phyloP scores from a whole-genome alignment of 2,113 vertebrate species.

The Polyodon spathula region DNA sequence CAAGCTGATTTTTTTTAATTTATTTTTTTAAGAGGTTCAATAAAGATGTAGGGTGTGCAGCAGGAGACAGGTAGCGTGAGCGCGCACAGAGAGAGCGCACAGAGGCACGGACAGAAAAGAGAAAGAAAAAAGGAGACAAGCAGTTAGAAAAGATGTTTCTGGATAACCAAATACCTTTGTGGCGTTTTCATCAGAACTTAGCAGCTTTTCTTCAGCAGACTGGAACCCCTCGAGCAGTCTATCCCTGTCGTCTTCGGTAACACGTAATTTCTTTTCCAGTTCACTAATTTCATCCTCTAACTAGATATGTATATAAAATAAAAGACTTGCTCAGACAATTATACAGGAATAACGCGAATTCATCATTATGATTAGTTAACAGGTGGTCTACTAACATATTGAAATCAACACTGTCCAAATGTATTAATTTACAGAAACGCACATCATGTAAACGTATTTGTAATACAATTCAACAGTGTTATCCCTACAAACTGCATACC shows the following conservation, averaged over 20 bases:
- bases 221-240: constrained; percentile 92
- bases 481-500: too few species aligned
- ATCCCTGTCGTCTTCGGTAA: constrained; percentile 87
- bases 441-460: too few species aligned
- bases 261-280: constrained; percentile 91
- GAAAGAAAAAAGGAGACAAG: constrained; percentile 46
- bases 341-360: constrained; percentile 3
- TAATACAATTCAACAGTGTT: too few species aligned
- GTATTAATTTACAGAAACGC: too few species aligned
- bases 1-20: constrained; percentile 72
- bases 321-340: constrained; percentile 16
- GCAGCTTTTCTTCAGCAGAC: constrained; percentile 86
- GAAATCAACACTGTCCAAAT: too few species aligned
- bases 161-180: constrained; percentile 74
- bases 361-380: too few species aligned
- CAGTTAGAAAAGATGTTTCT: constrained; percentile 59
- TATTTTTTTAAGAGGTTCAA: constrained; percentile 34
- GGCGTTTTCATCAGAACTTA: constrained; percentile 86
- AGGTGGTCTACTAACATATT: too few species aligned
- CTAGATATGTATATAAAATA: constrained; percentile 57
- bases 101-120: constrained; percentile 30
- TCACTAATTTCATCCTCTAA: constrained; percentile 92
- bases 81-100: constrained; percentile 43
- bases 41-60: constrained; percentile 60
- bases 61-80: constrained; percentile 55